Conservation (phyloP, 1,140 invertebrate genomes). For the Lucilia cuprina region DNA sequence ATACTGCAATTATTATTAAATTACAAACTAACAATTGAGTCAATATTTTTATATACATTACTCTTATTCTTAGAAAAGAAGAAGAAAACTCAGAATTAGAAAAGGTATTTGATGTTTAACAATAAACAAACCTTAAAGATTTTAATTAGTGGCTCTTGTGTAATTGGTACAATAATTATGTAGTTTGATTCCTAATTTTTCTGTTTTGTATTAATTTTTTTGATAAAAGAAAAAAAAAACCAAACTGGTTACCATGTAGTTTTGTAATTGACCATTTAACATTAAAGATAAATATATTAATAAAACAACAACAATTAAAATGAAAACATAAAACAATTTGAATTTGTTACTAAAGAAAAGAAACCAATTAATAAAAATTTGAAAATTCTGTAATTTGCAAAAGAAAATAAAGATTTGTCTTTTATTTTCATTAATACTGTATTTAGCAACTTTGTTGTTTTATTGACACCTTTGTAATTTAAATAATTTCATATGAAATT, state of each 20-base stretch:
- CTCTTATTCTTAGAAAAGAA: background rate
- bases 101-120: background rate
- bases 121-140: background rate
- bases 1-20: background rate
- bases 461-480: background rate
- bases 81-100: background rate
- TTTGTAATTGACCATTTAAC: conserved; percentile 12
- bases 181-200: background rate
- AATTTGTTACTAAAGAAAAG: background rate
- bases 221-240: background rate
- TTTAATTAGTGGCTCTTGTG: background rate
- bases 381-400: background rate
- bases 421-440: background rate
- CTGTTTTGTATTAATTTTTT: background rate
- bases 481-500: conserved; percentile 15
- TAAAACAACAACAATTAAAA: background rate
- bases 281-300: background rate
- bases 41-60: background rate
- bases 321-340: background rate
- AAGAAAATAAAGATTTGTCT: background rate
- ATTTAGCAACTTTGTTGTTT: background rate
- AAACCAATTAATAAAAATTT: background rate
- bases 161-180: background rate
- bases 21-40: background rate
- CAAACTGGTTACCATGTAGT: background rate